Conservation (phyloP, 2,113 vertebrate species). For the Nyctereutes procyonoides region DNA sequence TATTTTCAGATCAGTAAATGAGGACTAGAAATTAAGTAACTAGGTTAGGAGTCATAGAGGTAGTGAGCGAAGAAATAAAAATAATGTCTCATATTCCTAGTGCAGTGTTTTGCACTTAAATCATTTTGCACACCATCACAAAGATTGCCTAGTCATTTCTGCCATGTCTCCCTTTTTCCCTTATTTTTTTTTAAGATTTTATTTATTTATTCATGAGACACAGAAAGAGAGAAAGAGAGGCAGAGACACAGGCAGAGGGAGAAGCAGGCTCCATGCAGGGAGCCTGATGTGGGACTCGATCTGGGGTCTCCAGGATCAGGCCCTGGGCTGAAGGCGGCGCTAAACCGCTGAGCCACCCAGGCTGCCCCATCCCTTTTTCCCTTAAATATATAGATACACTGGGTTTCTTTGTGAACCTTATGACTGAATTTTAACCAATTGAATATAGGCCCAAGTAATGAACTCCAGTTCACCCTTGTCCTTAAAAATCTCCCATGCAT, state of each 20-base stretch:
- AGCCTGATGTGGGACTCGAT: no score
- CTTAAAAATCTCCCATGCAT: neutral
- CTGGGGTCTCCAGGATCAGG: no score
- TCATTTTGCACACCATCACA: neutral
- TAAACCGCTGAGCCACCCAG: no score
- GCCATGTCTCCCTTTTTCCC: neutral
- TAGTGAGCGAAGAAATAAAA: neutral
- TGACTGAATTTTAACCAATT: neutral
- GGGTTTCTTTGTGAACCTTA: neutral
- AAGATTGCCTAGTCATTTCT: neutral
- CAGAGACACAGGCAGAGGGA: no score
- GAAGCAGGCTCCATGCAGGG: no score
- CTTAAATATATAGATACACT: neutral
- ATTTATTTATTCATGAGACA: no score
- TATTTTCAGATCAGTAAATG: neutral
- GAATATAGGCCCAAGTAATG: neutral
- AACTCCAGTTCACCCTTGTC: neutral
- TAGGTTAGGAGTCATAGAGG: neutral
- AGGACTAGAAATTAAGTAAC: neutral
- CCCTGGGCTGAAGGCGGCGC: no score
- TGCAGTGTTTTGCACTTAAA: conserved; percentile 24
- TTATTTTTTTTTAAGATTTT: no score
- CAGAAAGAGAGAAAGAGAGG: no score
- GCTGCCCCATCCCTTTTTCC: neutral
- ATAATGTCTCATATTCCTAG: neutral